Percentiles rank a stretch among this genome's conserved stretches.
Evolutionary conservation across 2,797 vertebrate genomes (phyloP).

Genomic region (Acipenser ruthenus): DNA sequence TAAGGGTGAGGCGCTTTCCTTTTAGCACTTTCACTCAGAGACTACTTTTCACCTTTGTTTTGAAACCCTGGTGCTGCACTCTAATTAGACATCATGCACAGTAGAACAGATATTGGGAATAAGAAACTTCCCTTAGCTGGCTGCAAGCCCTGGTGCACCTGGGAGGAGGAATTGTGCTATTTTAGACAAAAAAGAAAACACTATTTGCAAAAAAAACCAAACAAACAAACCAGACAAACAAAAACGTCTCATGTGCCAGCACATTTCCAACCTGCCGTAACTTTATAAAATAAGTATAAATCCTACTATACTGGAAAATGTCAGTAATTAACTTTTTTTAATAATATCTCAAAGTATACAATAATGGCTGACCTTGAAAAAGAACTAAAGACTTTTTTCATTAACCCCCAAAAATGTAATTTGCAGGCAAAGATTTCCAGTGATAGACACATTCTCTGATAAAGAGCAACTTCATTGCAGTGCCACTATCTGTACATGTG

Average conservation of each 20-base stretch:
- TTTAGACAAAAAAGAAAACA: neutral
- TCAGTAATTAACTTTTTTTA: neutral
- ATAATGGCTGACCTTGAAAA: neutral
- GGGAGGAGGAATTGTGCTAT: neutral
- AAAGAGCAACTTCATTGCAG: no score
- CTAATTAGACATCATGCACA: conserved; percentile 11
- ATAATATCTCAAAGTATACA: neutral
- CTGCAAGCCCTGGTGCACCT: neutral
- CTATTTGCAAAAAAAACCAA: neutral
- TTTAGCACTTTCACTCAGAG: neutral
- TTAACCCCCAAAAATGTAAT: no score
- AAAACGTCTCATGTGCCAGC: no score
- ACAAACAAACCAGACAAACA: no score
- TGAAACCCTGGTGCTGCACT: conserved; percentile 1
- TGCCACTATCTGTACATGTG: no score
- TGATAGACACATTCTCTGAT: no score
- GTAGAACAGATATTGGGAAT: neutral
- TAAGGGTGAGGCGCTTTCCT: conserved; percentile 15
- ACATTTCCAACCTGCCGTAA: no score
- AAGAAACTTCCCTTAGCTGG: neutral
- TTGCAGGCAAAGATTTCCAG: no score
- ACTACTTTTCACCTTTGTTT: neutral
- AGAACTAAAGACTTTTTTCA: no score
- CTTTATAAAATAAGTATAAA: no score
- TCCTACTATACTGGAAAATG: no score